Evolutionary conservation across 2,888 invertebrate genomes (phyloP), one percentile per base, ranked within the genome.

Genomic region (Perdita meconis): DNA sequence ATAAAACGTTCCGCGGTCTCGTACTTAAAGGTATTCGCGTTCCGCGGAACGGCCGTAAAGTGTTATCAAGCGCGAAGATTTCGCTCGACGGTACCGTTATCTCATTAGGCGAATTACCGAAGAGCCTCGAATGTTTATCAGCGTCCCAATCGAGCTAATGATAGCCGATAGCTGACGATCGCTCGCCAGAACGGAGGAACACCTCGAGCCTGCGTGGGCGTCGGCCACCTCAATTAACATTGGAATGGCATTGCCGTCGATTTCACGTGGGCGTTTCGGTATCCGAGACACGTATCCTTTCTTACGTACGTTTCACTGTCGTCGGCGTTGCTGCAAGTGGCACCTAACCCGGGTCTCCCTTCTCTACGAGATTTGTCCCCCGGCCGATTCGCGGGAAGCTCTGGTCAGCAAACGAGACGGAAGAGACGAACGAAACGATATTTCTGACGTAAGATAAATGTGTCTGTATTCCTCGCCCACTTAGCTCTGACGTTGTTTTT

Each of bases 211-310:
- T 30, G 70, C 80, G 86, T 87, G 78, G 88, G 88, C 76, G 87
- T 84, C 30, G 77, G 78, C 77, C 78, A 79, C 86, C 82, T 85
- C 85, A 86, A 88, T 88, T 88, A 88, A 87, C 86, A 88, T 87
- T 82, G 85, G 87, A 86, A 87, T 86, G 86, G 82, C 87, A 85
- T 80, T 80, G 83, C 63, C 78, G 80, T 80, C 84, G 75, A 82
- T 80, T 70, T 79, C 64, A 68, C 57, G 83, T 86, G 72, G 86
- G 83, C 81, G 85, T 78, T 56, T 80, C 42, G 85, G 75, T 72
- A 83, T 76, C 67, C 82, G 55, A 79, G 78, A 76, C 86, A 79
- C 83, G 80, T 80, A 76, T 78, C 83, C 84, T 76, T 85, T 85
- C 78, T 50, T 63, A 47, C 66, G 70, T 81, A 76, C 78, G 73